Conservation (phyloP, 2,888 invertebrate species). For the Brachyptera risi region DNA sequence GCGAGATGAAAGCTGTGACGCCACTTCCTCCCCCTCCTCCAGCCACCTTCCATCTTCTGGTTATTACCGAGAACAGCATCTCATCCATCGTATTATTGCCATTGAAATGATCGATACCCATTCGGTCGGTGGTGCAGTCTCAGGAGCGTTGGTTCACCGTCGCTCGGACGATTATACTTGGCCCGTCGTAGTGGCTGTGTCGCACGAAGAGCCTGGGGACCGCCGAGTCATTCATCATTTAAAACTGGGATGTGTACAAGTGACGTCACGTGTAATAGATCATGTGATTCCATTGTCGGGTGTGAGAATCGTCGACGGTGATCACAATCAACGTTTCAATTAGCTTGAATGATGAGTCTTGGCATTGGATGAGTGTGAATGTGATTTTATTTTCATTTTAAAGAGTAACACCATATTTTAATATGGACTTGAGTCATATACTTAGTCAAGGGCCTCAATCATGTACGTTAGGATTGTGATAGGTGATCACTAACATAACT, state of each 20-base stretch:
- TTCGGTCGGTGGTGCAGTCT: background rate
- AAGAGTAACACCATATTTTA: no score
- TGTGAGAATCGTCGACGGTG: background rate
- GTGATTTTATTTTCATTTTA: no score
- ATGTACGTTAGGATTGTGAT: no score
- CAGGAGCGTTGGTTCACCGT: background rate
- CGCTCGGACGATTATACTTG: background rate
- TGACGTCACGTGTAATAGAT: constrained; percentile 17
- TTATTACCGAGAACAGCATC: background rate
- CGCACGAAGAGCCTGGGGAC: constrained; percentile 10
- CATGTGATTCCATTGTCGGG: background rate
- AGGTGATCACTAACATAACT: no score
- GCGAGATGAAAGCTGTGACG: background rate
- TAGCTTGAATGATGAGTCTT: no score
- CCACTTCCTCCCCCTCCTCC: no score
- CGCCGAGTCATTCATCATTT: constrained; percentile 17
- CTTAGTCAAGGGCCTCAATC: no score
- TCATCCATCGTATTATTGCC: background rate
- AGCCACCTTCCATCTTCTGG: constrained; percentile 1
- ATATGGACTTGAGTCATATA: no score
- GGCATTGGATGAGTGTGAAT: no score
- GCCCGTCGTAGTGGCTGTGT: background rate
- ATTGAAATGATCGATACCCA: constrained; percentile 13
- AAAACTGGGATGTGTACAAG: background rate
- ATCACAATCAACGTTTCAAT: no score